These are phyloP conservation scores for Brenthis hecate DNA, from an alignment of 2,888 invertebrate species.

Conservation along the genomic window DNA sequence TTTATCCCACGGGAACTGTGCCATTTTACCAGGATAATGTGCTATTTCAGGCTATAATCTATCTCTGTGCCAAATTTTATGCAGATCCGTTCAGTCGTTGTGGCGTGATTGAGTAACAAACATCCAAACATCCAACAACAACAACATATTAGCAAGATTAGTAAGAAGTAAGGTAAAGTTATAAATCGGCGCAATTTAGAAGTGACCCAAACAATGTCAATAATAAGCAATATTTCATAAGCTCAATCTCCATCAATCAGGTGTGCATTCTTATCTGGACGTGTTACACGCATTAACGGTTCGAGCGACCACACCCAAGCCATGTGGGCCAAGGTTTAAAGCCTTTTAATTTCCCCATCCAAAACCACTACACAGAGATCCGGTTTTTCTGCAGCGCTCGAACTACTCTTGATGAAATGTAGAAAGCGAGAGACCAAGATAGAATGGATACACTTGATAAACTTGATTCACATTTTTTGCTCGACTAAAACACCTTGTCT, in stretches of 20 bases:
- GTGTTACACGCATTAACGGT: constrained; percentile 33
- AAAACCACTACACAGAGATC: constrained; percentile 38
- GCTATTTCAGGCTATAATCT: too few species aligned
- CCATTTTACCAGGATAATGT: too few species aligned
- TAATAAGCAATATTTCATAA: constrained; percentile 33
- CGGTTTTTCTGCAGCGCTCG: constrained; percentile 28
- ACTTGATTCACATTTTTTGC: constrained; percentile 36
- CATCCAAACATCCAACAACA: too few species aligned
- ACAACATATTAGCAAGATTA: too few species aligned
- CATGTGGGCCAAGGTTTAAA: constrained; percentile 65
- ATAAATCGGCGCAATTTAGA: constrained; percentile 14
- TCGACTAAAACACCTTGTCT: constrained; percentile 31
- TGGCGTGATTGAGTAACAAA: too few species aligned
- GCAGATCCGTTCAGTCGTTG: too few species aligned
- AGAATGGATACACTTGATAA: constrained; percentile 25
- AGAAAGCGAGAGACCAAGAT: constrained; percentile 31
- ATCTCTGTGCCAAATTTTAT: too few species aligned
- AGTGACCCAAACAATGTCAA: constrained; percentile 14
- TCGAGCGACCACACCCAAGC: constrained; percentile 52
- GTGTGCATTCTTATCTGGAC: constrained; percentile 36
- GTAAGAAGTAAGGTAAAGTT: background rate
- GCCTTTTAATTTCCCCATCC: constrained; percentile 49
- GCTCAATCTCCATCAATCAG: constrained; percentile 30
- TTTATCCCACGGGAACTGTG: too few species aligned
- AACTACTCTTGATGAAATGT: constrained; percentile 13